Base-by-base conservation (phyloP, 2,888 invertebrate species). In the Linhomoeus sp. region DNA sequence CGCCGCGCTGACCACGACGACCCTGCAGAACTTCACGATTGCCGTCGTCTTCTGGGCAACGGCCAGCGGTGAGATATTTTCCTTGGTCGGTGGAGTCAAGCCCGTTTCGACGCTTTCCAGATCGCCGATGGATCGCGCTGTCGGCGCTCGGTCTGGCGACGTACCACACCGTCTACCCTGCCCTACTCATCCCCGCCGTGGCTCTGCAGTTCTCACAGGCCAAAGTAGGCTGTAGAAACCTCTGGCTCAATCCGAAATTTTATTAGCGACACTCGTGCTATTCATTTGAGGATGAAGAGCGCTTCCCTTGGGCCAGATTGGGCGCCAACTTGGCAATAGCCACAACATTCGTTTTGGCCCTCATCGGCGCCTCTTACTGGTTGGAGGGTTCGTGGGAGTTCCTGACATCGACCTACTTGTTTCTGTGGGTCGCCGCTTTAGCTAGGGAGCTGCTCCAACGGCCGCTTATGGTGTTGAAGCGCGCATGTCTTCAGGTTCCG, bases 1-100 rank as follows among this genome's bases (percentile, higher is more conserved):
- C 38, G 54, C 56, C 1, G 56, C 56, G 24, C 43, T 51, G n/a
- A 57, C 56, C 23, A 36, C 60, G 19, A 55, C 58, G 1, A 49
- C 54, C 0, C 22, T 59, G 20, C 47, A 55, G 33, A 60, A 60
- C 43, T 43, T 53, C 17, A 39, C 57, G 17, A 26, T 54, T 5
- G 50, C 59, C 7, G 26, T 48, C 1, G 47, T 53, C 14, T 47
- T 55, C 3, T 48, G 41, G 26, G 41, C 45, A 2, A 22, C 36
- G 25, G 20, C 39, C 9, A 19, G 14, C 36, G 24, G 20, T 35
- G 26, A 7, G 3, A 23, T 3, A 23, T 19, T 14, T 19, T 14
- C 25, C 23, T 9, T 41, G 12, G 41, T 23, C 7, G n/a, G n/a
- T 9, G 5, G 3, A 23, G 7, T 23, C 23, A 20, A 26, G 5